Percentiles rank a stretch among this genome's conserved stretches.
Evolutionary conservation across 2,888 invertebrate species (phyloP).

Genomic region (Orchesellides sinensis): DNA sequence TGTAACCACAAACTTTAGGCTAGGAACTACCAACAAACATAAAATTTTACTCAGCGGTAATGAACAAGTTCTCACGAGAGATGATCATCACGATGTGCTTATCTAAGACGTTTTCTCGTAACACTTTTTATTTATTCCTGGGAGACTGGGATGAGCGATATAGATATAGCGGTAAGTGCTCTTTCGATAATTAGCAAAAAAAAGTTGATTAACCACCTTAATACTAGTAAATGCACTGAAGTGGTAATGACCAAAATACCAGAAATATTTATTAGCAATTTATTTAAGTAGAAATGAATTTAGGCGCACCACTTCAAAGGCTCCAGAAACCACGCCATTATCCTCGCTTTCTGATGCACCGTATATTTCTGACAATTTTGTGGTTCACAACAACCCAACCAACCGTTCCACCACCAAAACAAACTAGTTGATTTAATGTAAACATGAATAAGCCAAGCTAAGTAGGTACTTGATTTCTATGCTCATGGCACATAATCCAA

Average conservation of each 20-base stretch:
- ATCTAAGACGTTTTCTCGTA: too few species aligned
- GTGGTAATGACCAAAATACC: background rate
- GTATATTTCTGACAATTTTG: background rate
- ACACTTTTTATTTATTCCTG: too few species aligned
- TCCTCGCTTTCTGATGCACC: background rate
- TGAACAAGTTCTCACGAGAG: slow-evolving; percentile 41
- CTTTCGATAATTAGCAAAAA: too few species aligned
- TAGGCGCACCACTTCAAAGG: slow-evolving; percentile 42
- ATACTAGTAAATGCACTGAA: background rate
- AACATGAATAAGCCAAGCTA: slow-evolving; percentile 9
- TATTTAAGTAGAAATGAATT: background rate
- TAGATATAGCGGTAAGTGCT: too few species aligned
- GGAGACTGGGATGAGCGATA: too few species aligned
- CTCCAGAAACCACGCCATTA: slow-evolving; percentile 45
- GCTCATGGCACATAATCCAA: too few species aligned
- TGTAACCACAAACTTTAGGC: background rate
- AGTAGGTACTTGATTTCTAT: background rate
- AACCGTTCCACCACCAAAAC: slow-evolving; percentile 1
- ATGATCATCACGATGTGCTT: slow-evolving; percentile 2
- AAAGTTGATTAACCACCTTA: too few species aligned
- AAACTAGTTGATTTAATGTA: slow-evolving; percentile 8
- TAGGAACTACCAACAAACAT: background rate
- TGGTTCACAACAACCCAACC: background rate
- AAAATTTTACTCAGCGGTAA: slow-evolving; percentile 22
- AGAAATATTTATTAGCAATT: background rate